Evolutionary conservation across 2,113 vertebrate genomes (phyloP).

Genomic region (Climacteris rufus): DNA sequence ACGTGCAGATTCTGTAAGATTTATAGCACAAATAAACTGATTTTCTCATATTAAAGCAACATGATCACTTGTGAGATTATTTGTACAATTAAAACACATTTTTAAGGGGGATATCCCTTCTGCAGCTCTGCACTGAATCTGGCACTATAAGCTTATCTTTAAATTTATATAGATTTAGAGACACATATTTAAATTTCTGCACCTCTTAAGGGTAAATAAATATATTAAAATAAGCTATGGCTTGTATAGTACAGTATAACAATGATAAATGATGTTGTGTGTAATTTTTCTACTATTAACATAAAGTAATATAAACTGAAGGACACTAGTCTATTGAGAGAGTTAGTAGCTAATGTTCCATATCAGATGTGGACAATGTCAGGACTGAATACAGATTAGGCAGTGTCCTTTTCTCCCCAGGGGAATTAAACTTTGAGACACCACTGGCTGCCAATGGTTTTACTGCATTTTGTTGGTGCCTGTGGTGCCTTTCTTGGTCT

Average conservation of each 20-base stretch:
- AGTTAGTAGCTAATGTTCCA: constrained; percentile 99
- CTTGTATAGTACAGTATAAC: constrained; percentile 86
- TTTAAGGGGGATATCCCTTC: background rate
- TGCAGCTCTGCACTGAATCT: background rate
- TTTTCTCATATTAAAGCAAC: background rate
- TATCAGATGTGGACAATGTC: constrained; percentile 99
- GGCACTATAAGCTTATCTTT: constrained; percentile 46
- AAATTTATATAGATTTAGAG: constrained; percentile 53
- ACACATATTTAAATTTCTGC: constrained; percentile 76
- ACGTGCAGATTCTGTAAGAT: background rate
- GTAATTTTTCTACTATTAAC: constrained; percentile 99
- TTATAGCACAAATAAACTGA: background rate
- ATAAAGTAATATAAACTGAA: constrained; percentile 99
- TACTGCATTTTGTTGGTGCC: constrained; percentile 90
- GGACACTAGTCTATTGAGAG: constrained; percentile 99
- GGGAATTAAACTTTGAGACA: constrained; percentile 95
- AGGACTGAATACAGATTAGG: constrained; percentile 99
- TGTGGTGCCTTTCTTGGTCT: constrained; percentile 90
- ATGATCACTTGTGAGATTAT: background rate
- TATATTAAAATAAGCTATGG: constrained; percentile 81
- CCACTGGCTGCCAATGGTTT: constrained; percentile 88
- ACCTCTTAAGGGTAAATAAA: constrained; percentile 92
- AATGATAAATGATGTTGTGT: constrained; percentile 99
- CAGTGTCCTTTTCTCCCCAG: constrained; percentile 96
- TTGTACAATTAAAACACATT: background rate